Evolutionary conservation across 2,888 invertebrate species (phyloP).

Genomic region (Pantelozetes paolii): DNA sequence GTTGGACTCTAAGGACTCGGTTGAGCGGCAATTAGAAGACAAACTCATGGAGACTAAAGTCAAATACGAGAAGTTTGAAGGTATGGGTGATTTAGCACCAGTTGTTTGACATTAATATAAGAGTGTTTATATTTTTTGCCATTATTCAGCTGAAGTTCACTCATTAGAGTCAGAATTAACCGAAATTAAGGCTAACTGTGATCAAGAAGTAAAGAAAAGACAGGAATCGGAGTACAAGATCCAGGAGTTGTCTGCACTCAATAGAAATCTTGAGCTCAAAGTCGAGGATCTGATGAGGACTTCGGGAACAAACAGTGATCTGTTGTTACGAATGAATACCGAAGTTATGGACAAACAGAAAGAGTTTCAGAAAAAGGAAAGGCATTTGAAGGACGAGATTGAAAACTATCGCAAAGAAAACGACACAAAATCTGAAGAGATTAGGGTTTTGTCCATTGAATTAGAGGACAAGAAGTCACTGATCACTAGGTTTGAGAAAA

Average conservation of each 20-base stretch:
- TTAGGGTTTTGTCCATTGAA: slow-evolving; percentile 33
- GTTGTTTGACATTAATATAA: background rate
- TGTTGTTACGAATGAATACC: slow-evolving; percentile 39
- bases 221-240: slow-evolving; percentile 31
- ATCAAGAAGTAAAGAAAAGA: slow-evolving; percentile 32
- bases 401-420: slow-evolving; percentile 25
- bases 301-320: slow-evolving; percentile 37
- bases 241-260: background rate
- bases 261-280: slow-evolving; percentile 24
- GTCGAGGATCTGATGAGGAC: slow-evolving; percentile 35
- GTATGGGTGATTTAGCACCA: slow-evolving; percentile 9
- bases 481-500: slow-evolving; percentile 24
- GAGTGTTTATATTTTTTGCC: background rate
- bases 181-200: background rate
- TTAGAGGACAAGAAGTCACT: slow-evolving; percentile 39
- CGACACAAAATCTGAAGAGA: slow-evolving; percentile 15
- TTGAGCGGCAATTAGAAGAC: slow-evolving; percentile 25
- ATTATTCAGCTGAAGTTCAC: slow-evolving; percentile 38
- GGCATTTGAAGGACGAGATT: slow-evolving; percentile 22
- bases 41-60: slow-evolving; percentile 27
- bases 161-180: slow-evolving; percentile 25
- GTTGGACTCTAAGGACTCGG: slow-evolving; percentile 26
- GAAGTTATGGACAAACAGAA: slow-evolving; percentile 40
- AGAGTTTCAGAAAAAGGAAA: slow-evolving; percentile 28
- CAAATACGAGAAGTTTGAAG: slow-evolving; percentile 40